Evolutionary conservation across 2,888 invertebrate species (phyloP).

Genomic region (Folsomia candida): DNA sequence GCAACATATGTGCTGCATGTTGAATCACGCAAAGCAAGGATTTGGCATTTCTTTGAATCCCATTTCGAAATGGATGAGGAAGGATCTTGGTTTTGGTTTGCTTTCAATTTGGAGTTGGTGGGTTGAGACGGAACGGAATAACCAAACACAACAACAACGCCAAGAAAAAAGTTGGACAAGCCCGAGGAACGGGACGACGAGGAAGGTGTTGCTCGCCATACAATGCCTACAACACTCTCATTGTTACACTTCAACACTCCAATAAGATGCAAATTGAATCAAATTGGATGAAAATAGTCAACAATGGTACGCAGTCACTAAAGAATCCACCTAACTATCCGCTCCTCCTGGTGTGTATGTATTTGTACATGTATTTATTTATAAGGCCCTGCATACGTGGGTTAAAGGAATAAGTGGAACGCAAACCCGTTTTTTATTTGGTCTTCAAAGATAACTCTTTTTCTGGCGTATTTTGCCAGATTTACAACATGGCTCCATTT

Average conservation of each 20-base stretch:
- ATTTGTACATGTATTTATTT: no score
- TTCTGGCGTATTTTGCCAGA: no score
- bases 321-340: no score
- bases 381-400: not conserved
- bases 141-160: no score
- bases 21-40: no score
- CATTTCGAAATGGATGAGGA: not conserved
- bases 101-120: not conserved
- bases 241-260: constrained; percentile 4
- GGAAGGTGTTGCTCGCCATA: no score
- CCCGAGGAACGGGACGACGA: no score
- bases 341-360: no score
- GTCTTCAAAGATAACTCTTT: not conserved
- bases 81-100: no score
- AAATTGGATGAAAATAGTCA: not conserved
- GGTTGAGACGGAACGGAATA: not conserved
- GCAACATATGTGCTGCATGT: no score
- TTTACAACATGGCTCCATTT: not conserved
- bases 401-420: constrained; percentile 1
- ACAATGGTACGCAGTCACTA: not conserved
- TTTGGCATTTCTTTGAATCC: not conserved
- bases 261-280: not conserved
- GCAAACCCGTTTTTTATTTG: constrained; percentile 1
- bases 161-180: no score
- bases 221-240: constrained; percentile 4